phyloP scores from a whole-genome alignment of 92 coral and sea anemone genomes.

The Pocillopora meandrina region DNA sequence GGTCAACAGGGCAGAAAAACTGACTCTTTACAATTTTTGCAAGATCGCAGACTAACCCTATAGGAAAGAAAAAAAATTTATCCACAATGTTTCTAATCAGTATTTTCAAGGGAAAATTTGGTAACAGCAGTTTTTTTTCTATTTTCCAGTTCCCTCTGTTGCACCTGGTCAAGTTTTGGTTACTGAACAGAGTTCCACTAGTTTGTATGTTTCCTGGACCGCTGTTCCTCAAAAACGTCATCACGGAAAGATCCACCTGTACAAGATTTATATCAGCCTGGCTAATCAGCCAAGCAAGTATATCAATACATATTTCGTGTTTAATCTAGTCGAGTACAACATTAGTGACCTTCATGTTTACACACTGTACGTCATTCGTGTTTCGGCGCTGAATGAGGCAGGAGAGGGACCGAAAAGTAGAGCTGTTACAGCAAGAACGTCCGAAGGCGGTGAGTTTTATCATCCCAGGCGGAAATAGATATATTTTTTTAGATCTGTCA shows the following conservation, averaged over 20 bases:
- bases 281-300: not conserved
- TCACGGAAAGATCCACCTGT: not conserved
- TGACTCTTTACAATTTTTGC: too few relatives aligned
- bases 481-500: not conserved
- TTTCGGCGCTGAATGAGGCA: not conserved
- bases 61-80: too few relatives aligned
- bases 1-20: too few relatives aligned
- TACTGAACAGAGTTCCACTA: not conserved
- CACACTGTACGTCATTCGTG: slow-evolving; percentile 17
- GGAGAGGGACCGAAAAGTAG: slow-evolving; percentile 32
- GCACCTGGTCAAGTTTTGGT: not conserved
- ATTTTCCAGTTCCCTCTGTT: not conserved
- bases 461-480: not conserved
- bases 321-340: not conserved
- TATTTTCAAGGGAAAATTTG: not conserved
- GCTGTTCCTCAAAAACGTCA: not conserved
- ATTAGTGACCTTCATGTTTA: not conserved
- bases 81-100: too few relatives aligned
- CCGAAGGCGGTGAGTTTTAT: slow-evolving; percentile 15
- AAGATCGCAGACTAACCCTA: too few relatives aligned
- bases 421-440: slow-evolving; percentile 2
- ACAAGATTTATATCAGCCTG: not conserved
- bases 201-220: not conserved
- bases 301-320: not conserved
- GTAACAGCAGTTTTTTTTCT: not conserved